These are phyloP conservation scores for Notodonta dromedarius DNA, from an alignment of 2,888 invertebrate genomes.

Conservation along the genomic window DNA sequence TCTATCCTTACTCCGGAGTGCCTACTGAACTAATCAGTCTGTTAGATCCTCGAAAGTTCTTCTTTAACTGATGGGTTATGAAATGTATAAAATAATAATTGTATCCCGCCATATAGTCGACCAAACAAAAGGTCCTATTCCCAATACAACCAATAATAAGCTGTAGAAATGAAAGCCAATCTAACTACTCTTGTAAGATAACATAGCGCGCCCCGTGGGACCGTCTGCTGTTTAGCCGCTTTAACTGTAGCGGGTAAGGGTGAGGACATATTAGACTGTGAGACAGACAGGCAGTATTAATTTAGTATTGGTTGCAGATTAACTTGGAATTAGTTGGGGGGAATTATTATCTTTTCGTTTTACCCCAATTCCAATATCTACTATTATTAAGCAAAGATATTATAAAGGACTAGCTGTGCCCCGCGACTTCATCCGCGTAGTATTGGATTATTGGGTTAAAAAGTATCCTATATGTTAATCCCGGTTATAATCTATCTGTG, in stretches of 20 bases:
- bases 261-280: conserved; percentile 17
- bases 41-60: too few species aligned
- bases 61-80: too few species aligned
- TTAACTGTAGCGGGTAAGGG: conserved; percentile 46
- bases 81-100: too few species aligned
- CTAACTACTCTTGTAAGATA: conserved; percentile 77
- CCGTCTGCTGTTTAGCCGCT: conserved; percentile 60
- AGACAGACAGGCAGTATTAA: background rate
- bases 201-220: conserved; percentile 64
- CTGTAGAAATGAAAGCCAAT: conserved; percentile 72
- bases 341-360: background rate
- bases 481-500: too few species aligned
- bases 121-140: background rate
- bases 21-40: too few species aligned
- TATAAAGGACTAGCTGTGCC: too few species aligned
- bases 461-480: too few species aligned
- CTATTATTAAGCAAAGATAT: too few species aligned
- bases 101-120: background rate
- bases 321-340: background rate
- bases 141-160: conserved; percentile 61
- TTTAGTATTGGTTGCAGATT: background rate
- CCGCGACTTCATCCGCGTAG: too few species aligned
- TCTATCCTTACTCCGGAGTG: too few species aligned
- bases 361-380: too few species aligned
- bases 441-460: too few species aligned